Evolutionary conservation across 2,797 vertebrate genomes (phyloP), one percentile per base, ranked within the genome.

Genomic region (Heliangelus exortis): DNA sequence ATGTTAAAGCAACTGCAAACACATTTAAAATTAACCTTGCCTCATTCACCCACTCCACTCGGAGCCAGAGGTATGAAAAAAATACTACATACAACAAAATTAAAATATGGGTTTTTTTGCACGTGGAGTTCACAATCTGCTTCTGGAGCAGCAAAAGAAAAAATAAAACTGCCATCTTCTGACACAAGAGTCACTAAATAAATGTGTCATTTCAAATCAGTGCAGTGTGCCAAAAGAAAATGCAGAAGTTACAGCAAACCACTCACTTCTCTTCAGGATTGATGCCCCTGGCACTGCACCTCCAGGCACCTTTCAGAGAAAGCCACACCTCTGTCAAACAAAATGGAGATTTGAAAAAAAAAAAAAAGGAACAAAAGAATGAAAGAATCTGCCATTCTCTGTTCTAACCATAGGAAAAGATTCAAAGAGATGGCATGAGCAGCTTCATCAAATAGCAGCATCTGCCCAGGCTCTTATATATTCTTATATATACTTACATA

Each of bases 1-100:
- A 75, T 25, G 48, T 28, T 36, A 86, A 25, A 90, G 28, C 16
- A 63, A 43, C 12, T 62, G 61, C 36, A 77, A 67, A 67, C 45
- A 91, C 74, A 79, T 88, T 47, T 71, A 54, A 94, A 92, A 88
- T 69, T n/a, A 69, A 47, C 21, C 17, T 69, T 83, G 62, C 71
- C 77, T 47, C 34, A 87, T 73, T 89, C n/a, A 62, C 74, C 59
- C 59, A 31, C 41, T 76, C 62, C 51, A 17, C 43, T 92, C 29
- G 31, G 39, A 69, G 39, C 31, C 31, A 73, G 28, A 88, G 6
- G 12, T 25, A 82, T 80, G 80, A 72, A 85, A 67, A 67, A 94
- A 89, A 82, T 61, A 77, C 1, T 55, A 58, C 16, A 43, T 10
- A 53, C 7, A 28, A 63, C 45, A 85, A 78, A 92, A 95, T 76